Conservation (phyloP, 2,888 invertebrate genomes). For the Hermaeophaga mercurialis region DNA sequence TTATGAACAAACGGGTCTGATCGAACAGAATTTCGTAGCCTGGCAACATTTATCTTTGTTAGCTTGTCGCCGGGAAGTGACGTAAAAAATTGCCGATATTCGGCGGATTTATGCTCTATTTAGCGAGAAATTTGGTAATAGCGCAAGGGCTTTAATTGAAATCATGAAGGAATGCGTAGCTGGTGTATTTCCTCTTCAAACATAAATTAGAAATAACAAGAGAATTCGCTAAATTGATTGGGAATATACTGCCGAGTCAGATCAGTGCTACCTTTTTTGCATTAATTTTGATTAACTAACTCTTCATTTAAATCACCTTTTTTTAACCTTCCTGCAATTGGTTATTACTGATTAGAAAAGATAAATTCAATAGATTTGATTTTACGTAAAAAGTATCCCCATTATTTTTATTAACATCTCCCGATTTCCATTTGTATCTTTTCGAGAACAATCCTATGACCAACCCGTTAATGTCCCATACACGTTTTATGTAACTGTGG, state of each 20-base stretch:
- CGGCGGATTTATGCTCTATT: constrained; percentile 22
- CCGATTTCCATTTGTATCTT: no score
- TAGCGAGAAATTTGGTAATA: constrained; percentile 22
- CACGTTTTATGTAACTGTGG: not conserved
- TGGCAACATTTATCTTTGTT: constrained; percentile 25
- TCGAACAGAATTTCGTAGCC: constrained; percentile 19
- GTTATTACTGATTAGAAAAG: no score
- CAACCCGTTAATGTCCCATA: no score
- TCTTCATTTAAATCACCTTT: no score
- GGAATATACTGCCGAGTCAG: not conserved
- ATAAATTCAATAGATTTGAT: no score
- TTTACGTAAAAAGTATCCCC: no score
- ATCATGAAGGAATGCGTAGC: constrained; percentile 17
- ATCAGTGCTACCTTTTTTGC: not conserved
- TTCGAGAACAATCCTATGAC: no score
- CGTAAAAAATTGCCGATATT: constrained; percentile 25
- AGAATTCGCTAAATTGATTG: constrained; percentile 2
- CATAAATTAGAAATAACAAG: constrained; percentile 2
- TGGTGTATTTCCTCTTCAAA: not conserved
- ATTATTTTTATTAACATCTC: no score
- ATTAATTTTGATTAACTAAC: no score
- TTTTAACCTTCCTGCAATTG: no score
- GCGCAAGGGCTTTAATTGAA: constrained; percentile 19
- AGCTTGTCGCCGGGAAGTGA: constrained; percentile 26
- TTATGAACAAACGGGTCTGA: constrained; percentile 26